Evolutionary conservation across 2,797 vertebrate genomes (phyloP).

Genomic region (Pangasius larnaudii): DNA sequence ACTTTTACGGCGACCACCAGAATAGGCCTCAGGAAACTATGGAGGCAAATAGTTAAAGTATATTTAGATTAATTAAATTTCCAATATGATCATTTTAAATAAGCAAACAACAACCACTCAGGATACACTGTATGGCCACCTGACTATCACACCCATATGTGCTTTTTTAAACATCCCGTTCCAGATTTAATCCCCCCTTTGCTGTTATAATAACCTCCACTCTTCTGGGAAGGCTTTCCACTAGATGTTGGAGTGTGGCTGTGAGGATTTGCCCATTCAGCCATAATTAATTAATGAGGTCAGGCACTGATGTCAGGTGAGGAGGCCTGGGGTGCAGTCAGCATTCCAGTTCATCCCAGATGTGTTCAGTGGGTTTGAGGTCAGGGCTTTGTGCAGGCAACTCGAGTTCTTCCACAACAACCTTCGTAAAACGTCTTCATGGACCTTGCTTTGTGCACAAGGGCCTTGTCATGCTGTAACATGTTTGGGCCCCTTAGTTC

Average conservation of each 20-base stretch:
- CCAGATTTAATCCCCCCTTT: not conserved
- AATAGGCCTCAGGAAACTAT: conserved; percentile 75
- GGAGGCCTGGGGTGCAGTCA: too few species aligned
- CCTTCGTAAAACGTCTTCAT: not conserved
- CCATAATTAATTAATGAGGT: not conserved
- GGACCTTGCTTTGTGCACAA: not conserved
- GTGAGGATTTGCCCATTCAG: not conserved
- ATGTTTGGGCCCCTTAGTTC: not conserved
- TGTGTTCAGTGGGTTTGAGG: not conserved
- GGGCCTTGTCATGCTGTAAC: not conserved
- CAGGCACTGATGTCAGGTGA: not conserved
- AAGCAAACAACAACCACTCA: not conserved
- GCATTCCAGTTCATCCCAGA: not conserved
- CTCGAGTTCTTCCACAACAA: not conserved
- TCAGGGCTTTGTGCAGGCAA: not conserved
- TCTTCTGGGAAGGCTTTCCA: not conserved
- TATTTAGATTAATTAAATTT: conserved; percentile 33
- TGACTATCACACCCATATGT: not conserved
- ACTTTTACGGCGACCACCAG: conserved; percentile 75
- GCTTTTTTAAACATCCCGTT: not conserved
- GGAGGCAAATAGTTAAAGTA: conserved; percentile 49
- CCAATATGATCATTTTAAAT: not conserved
- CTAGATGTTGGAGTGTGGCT: not conserved
- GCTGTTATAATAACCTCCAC: not conserved
- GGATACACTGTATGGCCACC: not conserved